Base-by-base conservation (phyloP, 2,888 invertebrate genomes). In the Nomada ferruginata region DNA sequence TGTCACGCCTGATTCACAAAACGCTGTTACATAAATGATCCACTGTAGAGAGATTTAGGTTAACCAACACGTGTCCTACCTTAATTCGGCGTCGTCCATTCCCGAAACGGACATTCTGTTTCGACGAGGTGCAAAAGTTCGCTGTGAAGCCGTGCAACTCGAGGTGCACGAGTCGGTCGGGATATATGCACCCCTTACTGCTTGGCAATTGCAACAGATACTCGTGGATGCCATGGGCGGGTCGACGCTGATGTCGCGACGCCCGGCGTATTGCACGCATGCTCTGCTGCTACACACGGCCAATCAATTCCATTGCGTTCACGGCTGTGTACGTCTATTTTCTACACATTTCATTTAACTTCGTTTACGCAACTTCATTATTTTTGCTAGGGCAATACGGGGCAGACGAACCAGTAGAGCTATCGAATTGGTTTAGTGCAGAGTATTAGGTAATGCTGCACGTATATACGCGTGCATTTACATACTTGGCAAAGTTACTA, bases 31-130 rank as follows among this genome's bases (percentile, higher is more conserved):
- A 47, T 78, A 68, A 74, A 66, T 20, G 57, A 50, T 50, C 20
- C 42, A 60, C 60, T n/a, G 55, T 61, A 23, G 4, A 23, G 63
- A 59, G 52, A 76, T 76, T 65, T 57, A 79, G 76, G 69, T 79
- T 79, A 76, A 79, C 73, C 55, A 52, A 79, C 79, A 73, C 73
- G 61, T 73, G 79, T 60, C 83, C 65, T 89, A 89, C 89, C 89
- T 89, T 74, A 84, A 47, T 70, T 86, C 86, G 11, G 76, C 85
- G 44, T 87, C 89, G 68, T 88, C 89, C 88, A 89, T 70, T 42
- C 72, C 23, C 52, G 52, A 59, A 57, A 42, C 52, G 65, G 63
- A 42, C 57, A 11, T 20, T 15, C 63, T 9, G 60, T 2, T 10
- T 42, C 23, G 13, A 47, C 36, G 36, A 60, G 47, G 15, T 57